Base-by-base conservation (phyloP, 2,797 vertebrate genomes). In the Gallinago nigripennis region DNA sequence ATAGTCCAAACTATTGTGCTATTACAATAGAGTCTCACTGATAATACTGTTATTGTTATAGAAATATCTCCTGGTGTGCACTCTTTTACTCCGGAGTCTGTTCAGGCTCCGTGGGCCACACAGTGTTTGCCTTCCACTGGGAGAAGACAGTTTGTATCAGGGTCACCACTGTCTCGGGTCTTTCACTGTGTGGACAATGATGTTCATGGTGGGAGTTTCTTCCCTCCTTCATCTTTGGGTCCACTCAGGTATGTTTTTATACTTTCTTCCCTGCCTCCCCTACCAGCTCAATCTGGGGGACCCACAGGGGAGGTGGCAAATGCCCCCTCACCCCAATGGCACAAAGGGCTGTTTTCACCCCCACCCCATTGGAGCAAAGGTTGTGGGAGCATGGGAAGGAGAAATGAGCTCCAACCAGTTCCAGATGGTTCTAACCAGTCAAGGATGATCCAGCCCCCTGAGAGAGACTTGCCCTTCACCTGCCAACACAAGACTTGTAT, bases 21-120 rank as follows among this genome's bases (percentile, higher is more conserved):
- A 37, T 28, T 56, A n/a, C 17, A 28, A 20, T 9, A 39, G 6
- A 43, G 2, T 51, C 45, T 65, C 28, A 33, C 28, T 45, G 19
- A 30, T 45, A 50, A 45, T 37, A 51, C 3, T 2, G 1, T 64
- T n/a, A 24, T 9, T 45, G 24, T 71, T 65, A 21, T 2, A 25
- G 28, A 71, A 65, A 45, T 37, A 18, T 33, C 12, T 69, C 46
- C 19, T 18, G 15, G 15, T 23, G 18, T 70, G 27, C 50, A 37
- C 31, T 28, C 10, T 57, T 37, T 57, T 50, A 30, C 31, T 64
- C 10, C 33, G 25, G 20, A 33, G 30, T 82, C 50, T 50, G 30
- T 43, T 8, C 1, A 0, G 10, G 8, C 41, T 41, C 24, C 56
- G 8, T 3, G 3, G 19, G 9, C 31, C 3, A 2, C 21, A 2